Conservation (phyloP, 1,140 invertebrate species). For the Pollicipes pollicipes region DNA sequence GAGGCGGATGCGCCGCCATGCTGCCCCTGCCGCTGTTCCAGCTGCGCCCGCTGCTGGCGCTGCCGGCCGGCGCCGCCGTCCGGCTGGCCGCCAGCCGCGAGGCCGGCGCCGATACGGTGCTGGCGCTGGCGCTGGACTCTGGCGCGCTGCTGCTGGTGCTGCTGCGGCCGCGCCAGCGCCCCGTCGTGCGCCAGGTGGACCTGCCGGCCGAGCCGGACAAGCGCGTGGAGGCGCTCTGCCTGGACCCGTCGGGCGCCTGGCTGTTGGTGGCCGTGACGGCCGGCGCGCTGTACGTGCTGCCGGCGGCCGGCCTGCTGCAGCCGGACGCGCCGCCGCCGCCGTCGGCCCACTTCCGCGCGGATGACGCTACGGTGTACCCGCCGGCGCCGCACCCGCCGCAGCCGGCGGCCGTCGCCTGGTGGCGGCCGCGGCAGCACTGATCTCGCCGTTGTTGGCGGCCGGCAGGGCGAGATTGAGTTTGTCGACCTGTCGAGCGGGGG, state of each 20-base stretch:
- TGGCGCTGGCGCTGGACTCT: not conserved
- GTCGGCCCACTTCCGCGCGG: not conserved
- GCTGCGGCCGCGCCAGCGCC: not conserved
- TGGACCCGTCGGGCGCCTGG: not conserved
- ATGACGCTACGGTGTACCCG: not conserved
- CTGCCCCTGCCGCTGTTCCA: not conserved
- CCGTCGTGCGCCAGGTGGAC: not conserved
- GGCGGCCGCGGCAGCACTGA: not conserved
- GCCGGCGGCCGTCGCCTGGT: not conserved
- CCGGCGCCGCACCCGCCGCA: not conserved
- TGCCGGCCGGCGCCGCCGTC: not conserved
- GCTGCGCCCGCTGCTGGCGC: not conserved
- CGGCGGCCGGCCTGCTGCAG: not conserved
- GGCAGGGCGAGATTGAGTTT: constrained; percentile 47
- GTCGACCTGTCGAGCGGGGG: constrained; percentile 47
- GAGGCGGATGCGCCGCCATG: not conserved
- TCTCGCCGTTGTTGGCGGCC: constrained; percentile 47
- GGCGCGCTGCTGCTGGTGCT: not conserved
- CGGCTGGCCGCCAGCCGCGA: not conserved
- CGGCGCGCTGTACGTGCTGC: not conserved
- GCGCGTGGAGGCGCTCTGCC: not conserved
- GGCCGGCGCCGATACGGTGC: not conserved
- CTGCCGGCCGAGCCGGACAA: not conserved
- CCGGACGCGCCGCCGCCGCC: too few relatives aligned
- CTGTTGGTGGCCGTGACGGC: not conserved